A percentile compares a stretch with the other conserved stretches of the same genome.
Evolutionary conservation across 2,797 vertebrate genomes (phyloP).

Genomic region (Hippocampus kuda): DNA sequence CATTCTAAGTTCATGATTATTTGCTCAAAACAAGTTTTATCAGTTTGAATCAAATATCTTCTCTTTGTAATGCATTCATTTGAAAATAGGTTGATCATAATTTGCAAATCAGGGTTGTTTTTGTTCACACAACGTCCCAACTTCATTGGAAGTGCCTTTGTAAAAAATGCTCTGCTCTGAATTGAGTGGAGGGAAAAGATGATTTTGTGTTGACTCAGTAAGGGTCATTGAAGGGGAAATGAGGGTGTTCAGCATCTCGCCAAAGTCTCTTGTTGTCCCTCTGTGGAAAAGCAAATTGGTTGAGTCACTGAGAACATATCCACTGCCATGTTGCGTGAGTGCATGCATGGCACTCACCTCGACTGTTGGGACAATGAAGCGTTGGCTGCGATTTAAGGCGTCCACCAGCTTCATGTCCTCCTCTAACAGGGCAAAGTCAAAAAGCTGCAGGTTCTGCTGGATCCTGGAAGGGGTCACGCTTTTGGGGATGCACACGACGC

Average conservation of each 20-base stretch:
- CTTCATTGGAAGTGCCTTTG: too few relatives aligned
- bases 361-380: conserved; percentile 57
- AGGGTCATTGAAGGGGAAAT: conserved; percentile 65
- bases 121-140: too few relatives aligned
- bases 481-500: conserved; percentile 64
- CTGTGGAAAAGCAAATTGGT: conserved; percentile 32
- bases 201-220: conserved; percentile 37
- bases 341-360: conserved; percentile 40
- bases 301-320: not conserved
- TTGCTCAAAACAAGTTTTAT: too few relatives aligned
- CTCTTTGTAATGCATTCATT: too few relatives aligned
- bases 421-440: conserved; percentile 60
- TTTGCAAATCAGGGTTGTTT: too few relatives aligned
- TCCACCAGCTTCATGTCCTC: conserved; percentile 57
- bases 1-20: too few relatives aligned
- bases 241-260: conserved; percentile 64
- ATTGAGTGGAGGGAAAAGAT: too few relatives aligned
- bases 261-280: conserved; percentile 54
- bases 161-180: too few relatives aligned
- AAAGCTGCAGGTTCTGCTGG: conserved; percentile 65
- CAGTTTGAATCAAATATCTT: too few relatives aligned
- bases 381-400: conserved; percentile 52
- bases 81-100: too few relatives aligned
- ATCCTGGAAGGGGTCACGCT: conserved; percentile 67
- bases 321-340: not conserved